Evolutionary conservation across 2,113 vertebrate species (phyloP).

Genomic region (Nymphicus hollandicus): DNA sequence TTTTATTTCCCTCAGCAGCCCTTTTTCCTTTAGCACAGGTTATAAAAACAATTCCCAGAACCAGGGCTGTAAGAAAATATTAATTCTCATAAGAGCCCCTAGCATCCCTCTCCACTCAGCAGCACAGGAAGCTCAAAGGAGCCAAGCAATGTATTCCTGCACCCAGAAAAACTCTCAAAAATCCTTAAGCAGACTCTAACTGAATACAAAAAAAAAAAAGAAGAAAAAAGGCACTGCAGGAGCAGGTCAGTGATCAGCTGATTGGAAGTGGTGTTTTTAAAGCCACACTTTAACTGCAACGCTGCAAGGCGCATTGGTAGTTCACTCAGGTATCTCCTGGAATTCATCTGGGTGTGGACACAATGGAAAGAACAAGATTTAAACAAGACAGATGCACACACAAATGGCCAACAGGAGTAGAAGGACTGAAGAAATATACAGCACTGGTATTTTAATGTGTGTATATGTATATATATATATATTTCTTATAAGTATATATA

Average conservation of each 20-base stretch:
- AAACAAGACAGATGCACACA: background rate
- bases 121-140: background rate
- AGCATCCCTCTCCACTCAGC: background rate
- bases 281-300: background rate
- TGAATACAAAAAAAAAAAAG: background rate
- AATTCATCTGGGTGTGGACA: background rate
- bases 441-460: background rate
- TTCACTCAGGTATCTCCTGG: background rate
- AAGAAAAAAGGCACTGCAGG: background rate
- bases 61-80: background rate
- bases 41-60: background rate
- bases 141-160: background rate
- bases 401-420: background rate
- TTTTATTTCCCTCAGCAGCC: background rate
- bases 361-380: background rate
- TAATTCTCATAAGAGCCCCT: background rate
- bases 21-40: background rate
- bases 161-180: background rate
- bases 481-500: background rate
- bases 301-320: accelerated
- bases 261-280: background rate
- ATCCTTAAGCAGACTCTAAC: background rate
- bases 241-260: background rate
- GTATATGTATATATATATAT: background rate
- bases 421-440: background rate